Base-by-base conservation (phyloP, 1,140 invertebrate genomes). In the Drosophila simulans region DNA sequence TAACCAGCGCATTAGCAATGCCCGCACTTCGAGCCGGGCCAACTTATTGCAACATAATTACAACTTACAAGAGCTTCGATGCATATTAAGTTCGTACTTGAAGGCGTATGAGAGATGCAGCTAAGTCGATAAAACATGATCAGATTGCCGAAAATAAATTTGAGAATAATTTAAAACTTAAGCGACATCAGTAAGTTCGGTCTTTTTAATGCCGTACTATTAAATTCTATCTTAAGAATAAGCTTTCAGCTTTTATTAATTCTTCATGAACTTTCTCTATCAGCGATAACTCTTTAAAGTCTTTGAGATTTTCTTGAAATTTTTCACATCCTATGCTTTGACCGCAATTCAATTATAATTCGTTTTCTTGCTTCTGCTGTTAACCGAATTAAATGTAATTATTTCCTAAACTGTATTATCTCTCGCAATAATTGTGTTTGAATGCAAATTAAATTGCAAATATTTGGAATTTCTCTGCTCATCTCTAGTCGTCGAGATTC, bases 11-110 rank as follows among this genome's bases (percentile, higher is more conserved):
- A 77, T 74, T 80, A 86, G 62, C 48, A 35, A 35, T 8, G 10
- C 48, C 45, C 78, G 40, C 37, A 63, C 62, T 48, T 51, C 42
- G 34, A 60, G 34, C 58, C 45, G 15, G 37, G 27, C 64, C 58
- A 82, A 71, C 55, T 82, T 90, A 77, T 75, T 81, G 85, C 85
- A 90, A 76, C 75, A 90, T 82, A 86, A 90, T 90, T 85, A 80
- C 71, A 74, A 71, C 64, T 73, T 71, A 58, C 56, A 39, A 55
- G 55, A 37, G 65, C 53, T 69, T 75, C 34, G 60, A 51, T 48
- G 84, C 70, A 83, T 88, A 73, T 57, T 59, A 83, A 89, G 75
- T 66, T 49, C 49, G 71, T 52, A 69, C 52, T 54, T 0, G 37
- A 46, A 35, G 56, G 46, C 66, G 75, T 63, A 82, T 82, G 75